Percentiles rank a stretch among this genome's conserved stretches.
These are phyloP conservation scores for Bambusicola thoracicus DNA, from an alignment of 2,113 vertebrate species.

Conservation along the genomic window DNA sequence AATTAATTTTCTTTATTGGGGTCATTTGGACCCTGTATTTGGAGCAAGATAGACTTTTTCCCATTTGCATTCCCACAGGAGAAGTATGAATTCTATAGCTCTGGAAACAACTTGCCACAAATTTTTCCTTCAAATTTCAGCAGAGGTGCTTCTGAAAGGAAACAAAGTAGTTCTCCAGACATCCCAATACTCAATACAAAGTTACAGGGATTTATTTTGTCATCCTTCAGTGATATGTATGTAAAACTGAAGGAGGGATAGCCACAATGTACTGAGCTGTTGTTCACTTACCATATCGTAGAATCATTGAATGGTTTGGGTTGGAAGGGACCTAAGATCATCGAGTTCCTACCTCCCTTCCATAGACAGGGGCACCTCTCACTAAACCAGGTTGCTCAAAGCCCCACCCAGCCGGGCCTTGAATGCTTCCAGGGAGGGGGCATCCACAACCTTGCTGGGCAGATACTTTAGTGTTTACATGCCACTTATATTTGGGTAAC, in stretches of 20 bases:
- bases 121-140: not conserved
- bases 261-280: not conserved
- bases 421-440: too few species aligned
- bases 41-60: not conserved
- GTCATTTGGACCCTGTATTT: not conserved
- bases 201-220: not conserved
- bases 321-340: too few species aligned
- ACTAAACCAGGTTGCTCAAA: too few species aligned
- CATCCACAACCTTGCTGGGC: too few species aligned
- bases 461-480: not conserved
- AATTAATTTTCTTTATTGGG: not conserved
- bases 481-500: not conserved
- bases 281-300: not conserved
- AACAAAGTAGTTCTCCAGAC: not conserved
- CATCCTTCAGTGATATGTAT: fast-evolving
- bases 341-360: too few species aligned
- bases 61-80: not conserved
- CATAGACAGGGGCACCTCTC: too few species aligned
- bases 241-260: not conserved
- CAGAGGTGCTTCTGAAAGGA: not conserved
- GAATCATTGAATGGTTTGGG: too few species aligned
- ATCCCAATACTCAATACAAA: fast-evolving
- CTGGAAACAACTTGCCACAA: not conserved
- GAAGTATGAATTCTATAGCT: not conserved
- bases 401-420: too few species aligned